Conservation (phyloP, 2,888 invertebrate species). For the Eupithecia abbreviata region DNA sequence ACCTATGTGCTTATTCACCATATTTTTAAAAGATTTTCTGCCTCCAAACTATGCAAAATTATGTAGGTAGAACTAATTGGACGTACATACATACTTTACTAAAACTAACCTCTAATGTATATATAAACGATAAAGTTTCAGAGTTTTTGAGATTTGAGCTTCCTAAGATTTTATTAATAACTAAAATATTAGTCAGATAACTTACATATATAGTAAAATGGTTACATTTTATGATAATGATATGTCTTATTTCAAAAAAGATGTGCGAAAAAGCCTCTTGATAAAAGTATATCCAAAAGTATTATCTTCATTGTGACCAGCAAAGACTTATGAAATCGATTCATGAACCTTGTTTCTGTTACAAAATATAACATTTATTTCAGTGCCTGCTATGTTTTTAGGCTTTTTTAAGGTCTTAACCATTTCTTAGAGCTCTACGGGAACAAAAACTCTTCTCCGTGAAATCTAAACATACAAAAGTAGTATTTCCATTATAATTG, state of each 20-base stretch:
- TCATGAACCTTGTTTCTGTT: neutral
- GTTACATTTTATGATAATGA: constrained; percentile 57
- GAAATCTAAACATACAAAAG: neutral
- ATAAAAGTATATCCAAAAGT: neutral
- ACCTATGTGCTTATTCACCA: neutral
- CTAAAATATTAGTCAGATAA: constrained; percentile 7
- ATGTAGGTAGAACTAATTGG: neutral
- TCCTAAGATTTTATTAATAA: neutral
- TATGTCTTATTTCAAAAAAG: constrained; percentile 53
- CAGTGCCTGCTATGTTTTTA: neutral
- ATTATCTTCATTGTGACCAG: neutral
- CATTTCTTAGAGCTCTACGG: neutral
- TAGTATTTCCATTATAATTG: neutral
- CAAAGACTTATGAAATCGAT: neutral
- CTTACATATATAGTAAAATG: neutral
- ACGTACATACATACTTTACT: neutral
- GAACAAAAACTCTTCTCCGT: neutral
- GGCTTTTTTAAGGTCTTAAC: neutral
- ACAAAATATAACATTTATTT: neutral
- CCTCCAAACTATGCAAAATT: neutral
- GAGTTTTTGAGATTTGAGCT: neutral
- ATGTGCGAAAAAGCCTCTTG: neutral
- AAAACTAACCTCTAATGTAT: neutral
- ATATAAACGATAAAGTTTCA: neutral
- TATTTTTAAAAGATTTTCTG: neutral